Evolutionary conservation across 2,797 vertebrate genomes (phyloP).

Genomic region (Morelia viridis): DNA sequence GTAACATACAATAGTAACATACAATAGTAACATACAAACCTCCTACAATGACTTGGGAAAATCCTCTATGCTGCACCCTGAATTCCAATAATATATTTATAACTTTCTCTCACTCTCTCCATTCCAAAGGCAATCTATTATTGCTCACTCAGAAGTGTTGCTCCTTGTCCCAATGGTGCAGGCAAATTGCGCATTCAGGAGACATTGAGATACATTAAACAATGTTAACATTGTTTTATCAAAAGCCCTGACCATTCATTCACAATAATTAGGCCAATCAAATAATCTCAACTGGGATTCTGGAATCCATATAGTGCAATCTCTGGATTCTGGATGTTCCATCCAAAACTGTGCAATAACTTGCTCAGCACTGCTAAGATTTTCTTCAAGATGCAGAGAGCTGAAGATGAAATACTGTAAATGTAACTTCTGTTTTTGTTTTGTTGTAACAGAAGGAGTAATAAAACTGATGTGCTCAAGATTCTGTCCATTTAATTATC

Average conservation of each 20-base stretch:
- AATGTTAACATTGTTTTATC: not conserved
- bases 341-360: not conserved
- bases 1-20: too few relatives aligned
- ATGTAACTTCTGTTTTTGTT: not conserved
- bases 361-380: not conserved
- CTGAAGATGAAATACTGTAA: not conserved
- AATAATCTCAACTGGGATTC: not conserved
- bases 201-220: not conserved
- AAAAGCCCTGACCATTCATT: not conserved
- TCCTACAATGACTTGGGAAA: not conserved
- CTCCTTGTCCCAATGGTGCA: not conserved
- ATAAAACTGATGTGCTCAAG: not conserved
- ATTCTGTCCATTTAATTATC: not conserved
- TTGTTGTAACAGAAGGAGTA: not conserved
- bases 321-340: not conserved
- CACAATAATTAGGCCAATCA: not conserved
- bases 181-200: not conserved
- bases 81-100: not conserved
- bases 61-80: not conserved
- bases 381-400: not conserved
- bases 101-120: not conserved
- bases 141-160: not conserved
- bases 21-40: too few relatives aligned
- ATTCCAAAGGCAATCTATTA: not conserved
- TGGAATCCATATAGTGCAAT: not conserved